Percentiles rank a stretch among this genome's conserved stretches.
phyloP scores from a whole-genome alignment of 1,140 invertebrate species.

The Pentalonia nigronervosa region DNA sequence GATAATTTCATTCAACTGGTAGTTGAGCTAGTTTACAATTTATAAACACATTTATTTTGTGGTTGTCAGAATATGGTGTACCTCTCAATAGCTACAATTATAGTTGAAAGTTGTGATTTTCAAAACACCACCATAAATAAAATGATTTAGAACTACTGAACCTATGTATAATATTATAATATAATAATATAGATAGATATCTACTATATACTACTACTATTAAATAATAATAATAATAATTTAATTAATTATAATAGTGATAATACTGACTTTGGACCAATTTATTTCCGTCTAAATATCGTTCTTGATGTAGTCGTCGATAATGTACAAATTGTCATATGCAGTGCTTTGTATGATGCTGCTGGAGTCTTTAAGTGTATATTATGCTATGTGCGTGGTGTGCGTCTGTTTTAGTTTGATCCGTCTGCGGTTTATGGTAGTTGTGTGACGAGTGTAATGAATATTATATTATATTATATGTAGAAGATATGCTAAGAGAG shows the following conservation, averaged over 20 bases:
- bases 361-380: background rate
- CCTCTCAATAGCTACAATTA: too few relatives aligned
- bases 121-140: background rate
- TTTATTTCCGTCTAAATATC: conserved; percentile 25
- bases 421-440: background rate
- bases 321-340: background rate
- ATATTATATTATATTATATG: background rate
- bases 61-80: background rate
- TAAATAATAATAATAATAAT: background rate
- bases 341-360: background rate
- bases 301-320: background rate
- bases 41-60: background rate
- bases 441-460: background rate
- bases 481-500: background rate
- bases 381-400: background rate
- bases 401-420: background rate
- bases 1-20: background rate
- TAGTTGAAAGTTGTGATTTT: background rate
- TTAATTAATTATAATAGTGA: background rate
- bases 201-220: background rate
- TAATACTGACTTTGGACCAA: background rate
- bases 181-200: background rate
- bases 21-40: background rate
- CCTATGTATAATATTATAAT: background rate
- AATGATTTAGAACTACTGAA: too few relatives aligned